Evolutionary conservation across 2,113 vertebrate genomes (phyloP).

Genomic region (Aspidoscelis tigris): DNA sequence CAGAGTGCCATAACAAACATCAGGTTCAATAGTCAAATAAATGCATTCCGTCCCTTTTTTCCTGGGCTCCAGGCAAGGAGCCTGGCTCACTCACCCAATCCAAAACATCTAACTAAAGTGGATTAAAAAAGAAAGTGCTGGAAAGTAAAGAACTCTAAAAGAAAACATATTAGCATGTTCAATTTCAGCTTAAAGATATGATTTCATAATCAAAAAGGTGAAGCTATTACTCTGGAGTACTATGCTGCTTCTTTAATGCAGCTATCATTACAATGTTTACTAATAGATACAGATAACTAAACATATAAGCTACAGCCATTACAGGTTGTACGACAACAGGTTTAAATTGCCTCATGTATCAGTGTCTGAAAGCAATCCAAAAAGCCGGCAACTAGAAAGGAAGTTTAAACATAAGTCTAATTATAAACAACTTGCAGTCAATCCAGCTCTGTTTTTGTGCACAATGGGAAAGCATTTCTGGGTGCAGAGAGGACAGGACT

Average conservation of each 20-base stretch:
- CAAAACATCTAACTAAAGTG: not conserved
- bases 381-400: slow-evolving; percentile 1
- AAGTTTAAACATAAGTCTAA: not conserved
- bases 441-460: not conserved
- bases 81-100: not conserved
- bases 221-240: not conserved
- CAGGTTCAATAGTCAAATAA: too few relatives aligned
- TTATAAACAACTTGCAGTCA: not conserved
- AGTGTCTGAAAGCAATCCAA: not conserved
- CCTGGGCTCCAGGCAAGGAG: too few relatives aligned
- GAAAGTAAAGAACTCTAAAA: not conserved
- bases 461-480: not conserved
- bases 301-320: not conserved
- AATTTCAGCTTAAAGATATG: slow-evolving; percentile 1
- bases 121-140: not conserved
- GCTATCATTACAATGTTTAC: slow-evolving; percentile 25
- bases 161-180: not conserved
- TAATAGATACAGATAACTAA: not conserved
- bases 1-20: too few relatives aligned
- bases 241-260: slow-evolving; percentile 28
- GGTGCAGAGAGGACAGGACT: not conserved
- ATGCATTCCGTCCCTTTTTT: too few relatives aligned
- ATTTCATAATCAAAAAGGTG: not conserved
- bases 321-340: not conserved
- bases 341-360: slow-evolving; percentile 20